Conservation (phyloP, 2,888 invertebrate genomes). For the Cosmia trapezina region DNA sequence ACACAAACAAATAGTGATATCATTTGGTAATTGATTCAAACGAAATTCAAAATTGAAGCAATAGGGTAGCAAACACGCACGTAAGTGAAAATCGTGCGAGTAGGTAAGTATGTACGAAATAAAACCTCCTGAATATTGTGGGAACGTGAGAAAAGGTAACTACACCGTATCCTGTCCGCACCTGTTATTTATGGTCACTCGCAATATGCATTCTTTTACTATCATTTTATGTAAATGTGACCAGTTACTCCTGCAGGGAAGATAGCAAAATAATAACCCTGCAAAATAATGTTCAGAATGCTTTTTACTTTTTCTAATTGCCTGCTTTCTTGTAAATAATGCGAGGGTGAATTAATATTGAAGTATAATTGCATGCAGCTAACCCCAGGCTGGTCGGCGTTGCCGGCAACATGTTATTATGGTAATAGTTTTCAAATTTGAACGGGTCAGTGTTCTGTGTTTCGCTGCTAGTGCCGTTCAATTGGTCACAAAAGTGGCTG, state of each 20-base stretch:
- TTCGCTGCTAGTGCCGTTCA: constrained; percentile 76
- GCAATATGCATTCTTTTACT: constrained; percentile 64
- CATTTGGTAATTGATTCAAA: constrained; percentile 7
- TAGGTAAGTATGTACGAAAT: constrained; percentile 27
- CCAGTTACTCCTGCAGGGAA: constrained; percentile 40
- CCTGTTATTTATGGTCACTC: constrained; percentile 67
- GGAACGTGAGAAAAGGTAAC: constrained; percentile 59
- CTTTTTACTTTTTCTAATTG: constrained; percentile 62
- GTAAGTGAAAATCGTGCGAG: constrained; percentile 24
- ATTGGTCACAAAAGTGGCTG: constrained; percentile 70
- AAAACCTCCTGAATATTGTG: constrained; percentile 58
- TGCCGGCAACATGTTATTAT: constrained; percentile 81
- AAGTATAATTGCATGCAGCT: constrained; percentile 82
- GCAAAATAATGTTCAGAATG: constrained; percentile 28
- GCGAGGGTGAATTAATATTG: constrained; percentile 78
- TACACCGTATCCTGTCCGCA: constrained; percentile 62
- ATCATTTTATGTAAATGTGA: constrained; percentile 61
- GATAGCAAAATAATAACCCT: constrained; percentile 46
- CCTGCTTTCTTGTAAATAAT: constrained; percentile 70
- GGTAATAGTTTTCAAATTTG: constrained; percentile 82
- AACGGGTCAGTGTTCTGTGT: constrained; percentile 81
- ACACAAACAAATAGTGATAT: constrained; percentile 1
- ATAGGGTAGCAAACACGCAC: constrained; percentile 29
- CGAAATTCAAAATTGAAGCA: constrained; percentile 37
- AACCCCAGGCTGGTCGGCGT: constrained; percentile 62